phyloP scores from a whole-genome alignment of 1,140 invertebrate species.

The Ylistrum balloti region DNA sequence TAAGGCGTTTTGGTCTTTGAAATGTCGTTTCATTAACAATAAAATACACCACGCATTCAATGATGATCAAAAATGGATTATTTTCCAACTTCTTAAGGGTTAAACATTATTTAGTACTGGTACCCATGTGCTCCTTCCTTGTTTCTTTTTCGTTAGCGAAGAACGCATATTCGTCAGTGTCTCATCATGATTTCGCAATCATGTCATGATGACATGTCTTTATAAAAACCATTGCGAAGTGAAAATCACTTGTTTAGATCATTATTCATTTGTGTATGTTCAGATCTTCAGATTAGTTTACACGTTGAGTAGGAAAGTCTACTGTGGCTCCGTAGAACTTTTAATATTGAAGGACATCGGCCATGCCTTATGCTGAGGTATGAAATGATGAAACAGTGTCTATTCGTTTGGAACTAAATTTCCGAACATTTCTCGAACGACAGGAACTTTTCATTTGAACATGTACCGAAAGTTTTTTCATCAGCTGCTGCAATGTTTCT shows the following conservation, averaged over 20 bases:
- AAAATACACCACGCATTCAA: conserved; percentile 34
- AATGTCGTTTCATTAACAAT: conserved; percentile 36
- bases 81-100: background rate
- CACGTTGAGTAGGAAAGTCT: background rate
- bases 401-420: too few species aligned
- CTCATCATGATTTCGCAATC: conserved; percentile 6
- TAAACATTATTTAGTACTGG: conserved; percentile 17
- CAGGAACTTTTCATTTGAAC: too few species aligned
- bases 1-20: conserved; percentile 52
- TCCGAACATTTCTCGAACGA: too few species aligned
- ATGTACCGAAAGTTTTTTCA: too few species aligned
- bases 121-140: conserved; percentile 48
- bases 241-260: background rate
- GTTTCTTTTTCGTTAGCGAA: conserved; percentile 2
- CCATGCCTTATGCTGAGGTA: conserved; percentile 7
- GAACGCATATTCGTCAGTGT: background rate
- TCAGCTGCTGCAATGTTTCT: too few species aligned
- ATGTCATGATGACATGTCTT: background rate
- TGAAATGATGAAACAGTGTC: background rate
- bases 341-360: background rate
- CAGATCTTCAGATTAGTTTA: background rate
- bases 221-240: background rate
- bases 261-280: background rate
- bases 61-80: background rate
- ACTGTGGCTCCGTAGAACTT: background rate